These are phyloP conservation scores for Anabas testudineus DNA, from an alignment of 2,797 vertebrate genomes.

Conservation along the genomic window DNA sequence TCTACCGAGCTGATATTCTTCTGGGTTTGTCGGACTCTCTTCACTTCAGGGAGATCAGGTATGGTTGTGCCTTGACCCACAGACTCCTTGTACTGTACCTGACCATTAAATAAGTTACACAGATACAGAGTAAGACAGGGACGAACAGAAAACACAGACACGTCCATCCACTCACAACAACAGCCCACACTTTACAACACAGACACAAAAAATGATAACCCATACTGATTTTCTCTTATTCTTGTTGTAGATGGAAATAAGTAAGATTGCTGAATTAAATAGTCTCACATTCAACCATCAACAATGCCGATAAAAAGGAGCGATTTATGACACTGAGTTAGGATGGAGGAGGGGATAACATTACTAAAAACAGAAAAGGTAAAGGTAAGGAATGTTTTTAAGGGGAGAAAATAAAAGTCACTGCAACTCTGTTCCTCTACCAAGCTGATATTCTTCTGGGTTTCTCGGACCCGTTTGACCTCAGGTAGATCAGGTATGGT, in stretches of 20 bases:
- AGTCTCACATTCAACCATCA: not conserved
- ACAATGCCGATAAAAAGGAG: constrained; percentile 3
- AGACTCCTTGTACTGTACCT: constrained; percentile 97
- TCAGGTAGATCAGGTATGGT: constrained; percentile 95
- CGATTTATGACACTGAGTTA: constrained; percentile 46
- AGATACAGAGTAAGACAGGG: constrained; percentile 59
- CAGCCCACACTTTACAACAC: constrained; percentile 5
- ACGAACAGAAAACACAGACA: constrained; percentile 37
- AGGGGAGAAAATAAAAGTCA: constrained; percentile 26
- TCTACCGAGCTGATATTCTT: constrained; percentile 99
- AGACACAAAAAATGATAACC: too few relatives aligned
- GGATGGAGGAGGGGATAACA: constrained; percentile 37
- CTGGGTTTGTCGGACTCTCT: constrained; percentile 96
- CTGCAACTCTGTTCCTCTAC: constrained; percentile 80
- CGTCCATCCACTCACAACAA: constrained; percentile 15
- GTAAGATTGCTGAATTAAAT: too few relatives aligned
- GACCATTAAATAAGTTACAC: constrained; percentile 57
- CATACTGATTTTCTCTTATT: too few relatives aligned
- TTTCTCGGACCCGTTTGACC: constrained; percentile 95
- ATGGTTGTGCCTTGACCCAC: constrained; percentile 93
- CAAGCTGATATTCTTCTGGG: constrained; percentile 99
- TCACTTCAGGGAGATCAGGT: constrained; percentile 94
- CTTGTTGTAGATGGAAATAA: too few relatives aligned
- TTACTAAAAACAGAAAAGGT: not conserved
- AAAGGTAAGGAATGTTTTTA: constrained; percentile 14